A percentile compares a stretch with the other conserved stretches of the same genome.
Evolutionary conservation across 1,140 invertebrate species (phyloP).

Genomic region (Galleria mellonella): DNA sequence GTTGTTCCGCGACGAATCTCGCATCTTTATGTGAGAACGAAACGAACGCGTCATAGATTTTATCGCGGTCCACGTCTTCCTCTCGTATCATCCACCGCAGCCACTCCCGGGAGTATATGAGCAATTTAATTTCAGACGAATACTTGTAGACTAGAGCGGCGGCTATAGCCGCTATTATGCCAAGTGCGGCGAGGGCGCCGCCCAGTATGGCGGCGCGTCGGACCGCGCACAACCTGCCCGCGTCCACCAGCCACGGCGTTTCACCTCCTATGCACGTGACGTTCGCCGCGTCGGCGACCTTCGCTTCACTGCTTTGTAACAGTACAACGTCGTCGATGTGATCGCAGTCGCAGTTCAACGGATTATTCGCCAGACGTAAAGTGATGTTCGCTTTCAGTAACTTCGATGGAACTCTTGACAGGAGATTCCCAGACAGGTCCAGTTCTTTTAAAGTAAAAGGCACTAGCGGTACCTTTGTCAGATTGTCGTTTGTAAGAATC

Average conservation of each 20-base stretch:
- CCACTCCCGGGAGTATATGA: slow-evolving; percentile 82
- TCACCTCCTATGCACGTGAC: slow-evolving; percentile 6
- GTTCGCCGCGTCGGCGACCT: slow-evolving; percentile 1
- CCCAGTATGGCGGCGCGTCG: slow-evolving; percentile 72
- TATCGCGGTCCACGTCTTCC: slow-evolving; percentile 65
- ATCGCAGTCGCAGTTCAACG: slow-evolving; percentile 23
- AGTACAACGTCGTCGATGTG: slow-evolving; percentile 5
- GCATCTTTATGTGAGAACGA: slow-evolving; percentile 8
- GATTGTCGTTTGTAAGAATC: background rate
- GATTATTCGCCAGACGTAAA: slow-evolving; percentile 20
- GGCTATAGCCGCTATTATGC: slow-evolving; percentile 41
- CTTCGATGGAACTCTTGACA: slow-evolving; percentile 12
- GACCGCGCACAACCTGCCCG: slow-evolving; percentile 7
- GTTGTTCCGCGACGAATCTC: slow-evolving; percentile 1
- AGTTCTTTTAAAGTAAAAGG: slow-evolving; percentile 7
- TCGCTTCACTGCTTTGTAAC: slow-evolving; percentile 7
- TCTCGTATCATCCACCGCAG: slow-evolving; percentile 59
- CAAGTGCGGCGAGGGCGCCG: slow-evolving; percentile 28
- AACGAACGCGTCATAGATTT: slow-evolving; percentile 90
- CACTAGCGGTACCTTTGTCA: background rate
- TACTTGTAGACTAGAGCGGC: slow-evolving; percentile 71
- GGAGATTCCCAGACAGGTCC: slow-evolving; percentile 24
- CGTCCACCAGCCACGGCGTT: background rate
- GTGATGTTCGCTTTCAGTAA: slow-evolving; percentile 14
- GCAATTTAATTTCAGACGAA: slow-evolving; percentile 79